Percentiles rank a stretch among this genome's conserved stretches.
Evolutionary conservation across 2,888 invertebrate genomes (phyloP).

Genomic region (Tricholauxania praeusta): DNA sequence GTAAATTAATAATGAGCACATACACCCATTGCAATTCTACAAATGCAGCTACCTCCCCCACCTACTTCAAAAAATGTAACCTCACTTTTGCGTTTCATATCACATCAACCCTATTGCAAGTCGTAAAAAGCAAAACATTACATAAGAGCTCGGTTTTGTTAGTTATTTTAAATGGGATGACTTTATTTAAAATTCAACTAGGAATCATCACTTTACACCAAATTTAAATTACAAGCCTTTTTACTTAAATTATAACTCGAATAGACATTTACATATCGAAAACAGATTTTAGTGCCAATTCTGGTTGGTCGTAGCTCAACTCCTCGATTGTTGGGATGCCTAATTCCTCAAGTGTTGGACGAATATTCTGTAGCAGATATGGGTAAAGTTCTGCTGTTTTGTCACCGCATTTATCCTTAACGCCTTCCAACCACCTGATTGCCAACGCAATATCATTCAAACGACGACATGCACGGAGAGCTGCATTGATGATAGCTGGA

Average conservation of each 20-base stretch:
- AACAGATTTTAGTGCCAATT: conserved; percentile 84
- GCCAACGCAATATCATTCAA: conserved; percentile 95
- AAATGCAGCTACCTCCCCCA: no score
- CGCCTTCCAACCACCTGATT: conserved; percentile 90
- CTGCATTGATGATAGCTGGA: conserved; percentile 88
- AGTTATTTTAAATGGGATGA: conserved; percentile 8
- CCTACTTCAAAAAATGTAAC: no score
- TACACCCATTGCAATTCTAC: no score
- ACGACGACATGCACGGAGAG: conserved; percentile 90
- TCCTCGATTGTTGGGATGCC: conserved; percentile 96
- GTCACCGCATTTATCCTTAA: conserved; percentile 88
- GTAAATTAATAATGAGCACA: no score
- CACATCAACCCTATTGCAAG: no score
- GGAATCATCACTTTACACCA: conserved; percentile 15
- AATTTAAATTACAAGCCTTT: not conserved
- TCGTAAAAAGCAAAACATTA: not conserved
- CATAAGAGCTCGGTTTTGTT: conserved; percentile 6
- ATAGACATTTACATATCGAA: conserved; percentile 70
- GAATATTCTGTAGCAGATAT: conserved; percentile 89
- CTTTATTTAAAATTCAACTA: conserved; percentile 31
- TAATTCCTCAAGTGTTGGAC: conserved; percentile 91
- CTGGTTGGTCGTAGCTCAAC: conserved; percentile 94
- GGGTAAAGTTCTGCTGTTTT: conserved; percentile 85
- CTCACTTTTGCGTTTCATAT: no score
- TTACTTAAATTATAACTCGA: conserved; percentile 7